phyloP scores from a whole-genome alignment of 2,113 vertebrate species.

The Eretmochelys imbricata region DNA sequence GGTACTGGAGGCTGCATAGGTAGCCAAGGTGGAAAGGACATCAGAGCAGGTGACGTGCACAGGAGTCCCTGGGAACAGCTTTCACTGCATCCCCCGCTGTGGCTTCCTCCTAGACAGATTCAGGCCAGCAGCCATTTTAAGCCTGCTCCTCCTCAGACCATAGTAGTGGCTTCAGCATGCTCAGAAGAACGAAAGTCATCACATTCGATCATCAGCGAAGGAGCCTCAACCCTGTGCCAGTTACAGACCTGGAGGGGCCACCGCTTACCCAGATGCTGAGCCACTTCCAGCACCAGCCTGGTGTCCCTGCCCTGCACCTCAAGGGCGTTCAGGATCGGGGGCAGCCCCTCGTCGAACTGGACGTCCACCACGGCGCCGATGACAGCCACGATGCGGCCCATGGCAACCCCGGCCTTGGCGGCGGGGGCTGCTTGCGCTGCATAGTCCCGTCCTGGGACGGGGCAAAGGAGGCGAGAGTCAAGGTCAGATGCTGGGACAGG shows the following conservation, averaged over 20 bases:
- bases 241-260: not conserved
- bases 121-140: not conserved
- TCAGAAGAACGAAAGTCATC: conserved; percentile 92
- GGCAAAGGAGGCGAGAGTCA: not conserved
- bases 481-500: not conserved
- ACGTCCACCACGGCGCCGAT: conserved; percentile 98
- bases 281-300: conserved; percentile 95
- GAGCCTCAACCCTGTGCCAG: not conserved
- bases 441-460: conserved; percentile 89
- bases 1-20: too few species aligned
- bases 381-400: conserved; percentile 93
- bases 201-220: conserved; percentile 79
- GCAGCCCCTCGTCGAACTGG: conserved; percentile 96
- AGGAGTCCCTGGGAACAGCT: not conserved
- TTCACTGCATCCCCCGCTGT: too few species aligned
- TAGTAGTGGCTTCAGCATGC: conserved; percentile 80
- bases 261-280: conserved; percentile 94
- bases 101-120: not conserved
- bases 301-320: conserved; percentile 91
- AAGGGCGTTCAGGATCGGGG: conserved; percentile 95
- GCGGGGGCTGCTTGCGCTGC: conserved; percentile 86
- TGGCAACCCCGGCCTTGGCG: conserved; percentile 66
- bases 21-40: not conserved
- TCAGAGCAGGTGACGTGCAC: not conserved
- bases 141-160: conserved; percentile 78